Base-by-base conservation (phyloP, 1,140 invertebrate species). In the Galendromus occidentalis region DNA sequence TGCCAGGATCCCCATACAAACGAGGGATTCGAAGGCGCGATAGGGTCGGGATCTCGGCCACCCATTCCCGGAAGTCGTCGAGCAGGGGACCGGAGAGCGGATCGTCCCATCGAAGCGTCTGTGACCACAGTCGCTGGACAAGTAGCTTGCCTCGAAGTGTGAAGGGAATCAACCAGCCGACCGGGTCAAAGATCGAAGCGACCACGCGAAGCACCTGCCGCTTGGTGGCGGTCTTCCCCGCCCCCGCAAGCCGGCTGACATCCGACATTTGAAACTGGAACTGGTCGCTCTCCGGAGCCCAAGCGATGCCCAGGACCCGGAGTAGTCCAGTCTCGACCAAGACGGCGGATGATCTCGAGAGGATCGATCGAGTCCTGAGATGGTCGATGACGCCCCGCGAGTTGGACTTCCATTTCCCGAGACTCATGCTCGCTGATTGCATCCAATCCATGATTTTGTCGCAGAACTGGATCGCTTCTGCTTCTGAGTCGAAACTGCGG, bases 51-150 rank as follows among this genome's bases (percentile, higher is more conserved):
- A 69, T 44, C 17, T 64, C 65, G 5, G 2, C 18, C 0, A 42
- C 20, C 44, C 65, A 69, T 9, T 47, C 30, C 12, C 18, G 14
- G 69, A 67, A 70, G 14, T 69, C 30, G 12, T 45, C 17, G 2
- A 30, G 55, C 33, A 69, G 12, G 1, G 25, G n/a, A 28, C 33
- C 44, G 30, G 67, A 67, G 9, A 67, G 42, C 17, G 5, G 14
- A 7, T 70, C 69, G 59, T 70, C 67, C 69, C 69, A 70, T 5
- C 39, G 47, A 7, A 69, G 6, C 55, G 44, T 41, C 9, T 39
- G 65, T 0, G 9, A 42, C 69, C 69, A 70, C 29, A 67, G 17
- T 20, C 47, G 29, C 29, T 70, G 69, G 12, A 70, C 14, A 7
- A 70, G 18, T 6, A 70, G 41, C 42, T 70, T 70, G 2, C 64